Percentiles rank a stretch among this genome's conserved stretches.
Conservation (phyloP, 2,113 vertebrate genomes). For the Pholis gunnellus region DNA sequence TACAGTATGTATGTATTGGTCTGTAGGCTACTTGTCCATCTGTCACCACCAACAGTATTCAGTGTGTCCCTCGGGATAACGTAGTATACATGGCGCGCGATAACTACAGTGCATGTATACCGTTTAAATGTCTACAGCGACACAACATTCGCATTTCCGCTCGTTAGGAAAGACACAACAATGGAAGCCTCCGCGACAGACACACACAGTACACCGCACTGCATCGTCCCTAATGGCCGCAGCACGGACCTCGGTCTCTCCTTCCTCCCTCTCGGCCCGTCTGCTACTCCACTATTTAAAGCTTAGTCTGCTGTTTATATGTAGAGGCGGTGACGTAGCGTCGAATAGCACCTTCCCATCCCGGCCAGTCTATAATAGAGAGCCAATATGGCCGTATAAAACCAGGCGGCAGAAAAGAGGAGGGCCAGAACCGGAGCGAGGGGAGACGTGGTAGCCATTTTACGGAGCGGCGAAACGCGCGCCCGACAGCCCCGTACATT, state of each 20-base stretch:
- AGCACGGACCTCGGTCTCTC: slow-evolving; percentile 31
- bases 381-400: slow-evolving; percentile 97
- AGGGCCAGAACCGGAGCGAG: slow-evolving; percentile 89
- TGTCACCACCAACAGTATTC: neutral
- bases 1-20: neutral
- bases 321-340: slow-evolving; percentile 95
- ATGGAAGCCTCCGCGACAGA: neutral
- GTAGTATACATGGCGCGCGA: neutral
- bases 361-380: slow-evolving; percentile 99
- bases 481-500: slow-evolving; percentile 20
- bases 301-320: slow-evolving; percentile 95
- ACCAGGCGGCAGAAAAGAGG: slow-evolving; percentile 91
- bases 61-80: neutral
- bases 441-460: slow-evolving; percentile 84
- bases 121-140: neutral
- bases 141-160: neutral
- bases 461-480: slow-evolving; percentile 69
- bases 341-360: slow-evolving; percentile 97
- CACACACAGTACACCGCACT: slow-evolving; percentile 14
- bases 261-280: slow-evolving; percentile 61
- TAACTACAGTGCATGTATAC: neutral
- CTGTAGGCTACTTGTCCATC: neutral
- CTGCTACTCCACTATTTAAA: slow-evolving; percentile 94
- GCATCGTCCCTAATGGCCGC: slow-evolving; percentile 52
- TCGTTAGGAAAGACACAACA: neutral